Base-by-base conservation (phyloP, 2,797 vertebrate genomes). In the Scomberomorus guttatus region DNA sequence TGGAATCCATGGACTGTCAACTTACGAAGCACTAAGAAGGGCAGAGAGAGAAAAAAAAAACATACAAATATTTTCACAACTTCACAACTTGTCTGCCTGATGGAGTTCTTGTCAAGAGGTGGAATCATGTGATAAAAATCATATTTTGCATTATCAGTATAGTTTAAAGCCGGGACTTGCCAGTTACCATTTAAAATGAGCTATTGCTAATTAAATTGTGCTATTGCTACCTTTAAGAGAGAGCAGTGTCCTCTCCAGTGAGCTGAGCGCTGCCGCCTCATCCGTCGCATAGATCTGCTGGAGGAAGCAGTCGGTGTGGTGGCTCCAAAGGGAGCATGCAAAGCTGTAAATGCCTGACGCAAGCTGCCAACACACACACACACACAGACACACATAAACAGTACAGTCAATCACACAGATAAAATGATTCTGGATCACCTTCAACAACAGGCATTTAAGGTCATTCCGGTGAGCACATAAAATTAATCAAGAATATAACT, bases 331-430 rank as follows among this genome's bases (percentile, higher is more conserved):
- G 87, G 97, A 99, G 88, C 97, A 99, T 0, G 96, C 95, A 90
- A 99, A 99, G 92, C 94, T 97, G 94, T 99, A 99, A 94, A 99
- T 98, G 89, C 96, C 97, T 44, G 97, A 97, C 6, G 98, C 95
- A 92, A 99, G 95, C 98, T 99, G 93, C 50, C 93, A 93, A 94
- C 52, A 90, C 6, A 85, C 69, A 89, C 58, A 88, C 39, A 74
- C 59, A 82, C 37, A 89, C 58, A 88, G 32, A 72, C 57, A 82
- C 37, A 46, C 44, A 86, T 32, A 65, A 54, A 82, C 25, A 83
- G 44, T 18, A 74, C 54, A 78, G 59, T 80, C 78, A 85, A 68
- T 80, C 57, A 83, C 75, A 88, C 55, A 76, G 48, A 79, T 13
- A 13, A 69, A 55, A 86, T 82, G 32, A 85, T 64, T 68, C 64